A percentile compares a stretch with the other conserved stretches of the same genome.
These are phyloP conservation scores for Cossypha polioptera DNA, from an alignment of 2,797 vertebrate genomes.

Conservation along the genomic window DNA sequence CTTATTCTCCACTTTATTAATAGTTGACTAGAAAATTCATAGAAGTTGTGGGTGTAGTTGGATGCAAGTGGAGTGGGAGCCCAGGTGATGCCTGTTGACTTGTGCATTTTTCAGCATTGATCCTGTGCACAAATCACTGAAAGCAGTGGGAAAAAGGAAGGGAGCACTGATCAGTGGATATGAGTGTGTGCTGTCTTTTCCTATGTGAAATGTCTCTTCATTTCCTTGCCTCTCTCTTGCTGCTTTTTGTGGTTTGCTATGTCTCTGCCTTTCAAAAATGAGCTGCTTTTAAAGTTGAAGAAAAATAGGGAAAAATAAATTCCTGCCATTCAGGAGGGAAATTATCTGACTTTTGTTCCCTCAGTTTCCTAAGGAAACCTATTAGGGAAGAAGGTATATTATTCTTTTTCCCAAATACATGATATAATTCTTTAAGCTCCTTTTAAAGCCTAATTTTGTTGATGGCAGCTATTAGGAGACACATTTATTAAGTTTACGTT, in stretches of 20 bases:
- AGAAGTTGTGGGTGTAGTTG: not conserved
- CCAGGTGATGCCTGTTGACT: not conserved
- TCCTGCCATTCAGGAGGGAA: not conserved
- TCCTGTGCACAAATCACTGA: not conserved
- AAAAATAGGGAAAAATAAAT: not conserved
- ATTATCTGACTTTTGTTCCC: not conserved
- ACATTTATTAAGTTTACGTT: not conserved
- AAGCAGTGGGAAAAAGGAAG: not conserved
- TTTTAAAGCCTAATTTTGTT: not conserved
- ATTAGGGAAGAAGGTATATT: not conserved
- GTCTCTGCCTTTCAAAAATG: not conserved
- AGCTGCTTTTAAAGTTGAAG: not conserved
- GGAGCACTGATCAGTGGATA: not conserved
- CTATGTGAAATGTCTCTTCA: not conserved
- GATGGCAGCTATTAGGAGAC: not conserved
- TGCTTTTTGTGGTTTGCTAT: not conserved
- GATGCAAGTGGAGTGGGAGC: not conserved
- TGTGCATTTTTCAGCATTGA: not conserved
- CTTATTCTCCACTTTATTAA: not conserved
- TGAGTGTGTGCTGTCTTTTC: not conserved
- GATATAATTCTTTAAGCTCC: not conserved
- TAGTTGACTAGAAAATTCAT: not conserved
- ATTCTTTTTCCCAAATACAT: not conserved
- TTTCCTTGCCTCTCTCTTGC: not conserved
- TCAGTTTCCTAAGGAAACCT: not conserved